Base-by-base conservation (phyloP, 1,140 invertebrate species). In the Macrotrachela quadricornifera region DNA sequence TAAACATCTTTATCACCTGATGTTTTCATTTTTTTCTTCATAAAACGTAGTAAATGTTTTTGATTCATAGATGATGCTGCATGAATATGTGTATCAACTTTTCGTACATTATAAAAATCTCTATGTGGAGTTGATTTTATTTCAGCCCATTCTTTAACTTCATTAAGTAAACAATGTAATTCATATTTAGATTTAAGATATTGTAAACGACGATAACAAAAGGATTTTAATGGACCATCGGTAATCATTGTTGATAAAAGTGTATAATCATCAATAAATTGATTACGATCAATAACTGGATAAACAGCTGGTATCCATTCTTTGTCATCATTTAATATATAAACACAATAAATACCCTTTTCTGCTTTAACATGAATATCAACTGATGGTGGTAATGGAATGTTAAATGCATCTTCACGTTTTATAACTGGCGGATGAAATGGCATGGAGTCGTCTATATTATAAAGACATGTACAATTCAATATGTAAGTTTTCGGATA, bases 31-130 rank as follows among this genome's bases (percentile, higher is more conserved):
- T 84, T 90, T 69, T 96, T 96, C 74, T 97, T 97, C 59, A 97
- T 99, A 67, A 97, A 97, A 18, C 94, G 79, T 50, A 99, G 74
- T 54, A 97, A 69, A 68, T 99, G 92, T 66, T 99, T 99, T 70
- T 99, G 92, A 71, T 97, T 99, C 92, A 99, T 99, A 62, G 88
- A 94, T 0, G 87, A 92, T 0, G 92, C 88, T 2, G 91, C 92
- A 71, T 99, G 92, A 63, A 99, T 92, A 72, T 99, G 92, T 39
- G 91, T 97, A 67, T 99, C 94, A 55, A 96, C 79, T 72, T 82
- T 91, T 73, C 88, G 77, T 51, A 96, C 94, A 64, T 99, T 99
- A 66, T 99, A 99, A 71, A 99, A 99, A 73, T 97, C 92, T 53
- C 92, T 72, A 71, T 99, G 92, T 0, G 90, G 85, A 44, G 97